Evolutionary conservation across 2,113 vertebrate species (phyloP).

Genomic region (Myrmecobius fasciatus): DNA sequence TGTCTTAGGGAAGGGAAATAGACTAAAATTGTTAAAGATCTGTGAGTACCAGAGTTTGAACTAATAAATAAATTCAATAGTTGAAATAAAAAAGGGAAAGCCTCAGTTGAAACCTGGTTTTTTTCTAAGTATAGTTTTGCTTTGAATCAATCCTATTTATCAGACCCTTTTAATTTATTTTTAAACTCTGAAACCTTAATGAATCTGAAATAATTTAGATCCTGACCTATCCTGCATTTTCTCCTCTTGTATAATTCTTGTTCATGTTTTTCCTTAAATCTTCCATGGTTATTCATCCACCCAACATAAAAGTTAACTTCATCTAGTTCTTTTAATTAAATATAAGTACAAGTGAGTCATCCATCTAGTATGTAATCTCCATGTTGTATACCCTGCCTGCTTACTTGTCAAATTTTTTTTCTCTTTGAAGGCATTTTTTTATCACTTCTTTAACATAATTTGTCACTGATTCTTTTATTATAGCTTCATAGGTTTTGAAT

Average conservation of each 20-base stretch:
- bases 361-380: neutral
- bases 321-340: neutral
- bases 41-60: neutral
- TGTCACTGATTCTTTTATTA: neutral
- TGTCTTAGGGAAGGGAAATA: neutral
- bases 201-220: neutral
- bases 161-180: neutral
- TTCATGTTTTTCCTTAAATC: neutral
- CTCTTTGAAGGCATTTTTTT: neutral
- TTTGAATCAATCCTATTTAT: neutral
- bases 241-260: neutral
- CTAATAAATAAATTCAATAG: neutral
- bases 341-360: neutral
- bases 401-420: neutral
- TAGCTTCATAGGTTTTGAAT: neutral
- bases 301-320: neutral
- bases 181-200: neutral
- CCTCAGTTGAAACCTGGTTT: neutral
- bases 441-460: neutral
- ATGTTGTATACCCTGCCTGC: neutral
- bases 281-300: neutral
- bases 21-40: neutral
- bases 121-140: neutral
- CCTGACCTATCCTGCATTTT: neutral
- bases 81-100: neutral